Conservation (phyloP, 2,888 invertebrate genomes). For the Drosophila nr. medialis region DNA sequence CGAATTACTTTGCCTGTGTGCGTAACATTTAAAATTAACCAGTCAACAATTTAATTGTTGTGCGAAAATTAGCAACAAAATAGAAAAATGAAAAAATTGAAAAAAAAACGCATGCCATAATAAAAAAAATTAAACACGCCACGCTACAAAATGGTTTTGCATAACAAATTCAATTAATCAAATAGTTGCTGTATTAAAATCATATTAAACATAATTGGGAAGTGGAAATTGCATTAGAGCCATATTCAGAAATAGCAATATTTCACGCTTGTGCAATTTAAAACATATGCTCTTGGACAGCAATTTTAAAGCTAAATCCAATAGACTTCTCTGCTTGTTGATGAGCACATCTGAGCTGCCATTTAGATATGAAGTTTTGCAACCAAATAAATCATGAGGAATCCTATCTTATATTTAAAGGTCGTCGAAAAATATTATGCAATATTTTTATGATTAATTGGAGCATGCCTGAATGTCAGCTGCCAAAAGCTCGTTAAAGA, state of each 20-base stretch:
- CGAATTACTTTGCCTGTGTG: neutral
- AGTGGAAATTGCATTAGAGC: constrained; percentile 45
- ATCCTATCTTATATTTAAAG: neutral
- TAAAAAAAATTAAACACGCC: constrained; percentile 6
- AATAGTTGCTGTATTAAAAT: constrained; percentile 57
- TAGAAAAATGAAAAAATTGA: constrained; percentile 12
- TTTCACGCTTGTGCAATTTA: neutral
- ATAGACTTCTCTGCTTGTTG: neutral
- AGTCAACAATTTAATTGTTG: constrained; percentile 67
- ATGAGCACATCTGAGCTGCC: neutral
- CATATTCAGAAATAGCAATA: constrained; percentile 7
- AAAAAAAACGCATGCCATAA: constrained; percentile 15
- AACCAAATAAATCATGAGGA: neutral
- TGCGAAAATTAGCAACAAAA: constrained; percentile 43
- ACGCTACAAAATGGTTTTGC: constrained; percentile 51
- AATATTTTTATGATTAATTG: neutral
- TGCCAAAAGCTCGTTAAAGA: neutral
- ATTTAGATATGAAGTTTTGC: neutral
- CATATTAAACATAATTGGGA: constrained; percentile 64
- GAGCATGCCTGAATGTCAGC: neutral
- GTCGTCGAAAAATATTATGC: neutral
- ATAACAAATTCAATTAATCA: constrained; percentile 68
- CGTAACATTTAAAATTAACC: constrained; percentile 32
- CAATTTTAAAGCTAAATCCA: neutral
- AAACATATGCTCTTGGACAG: neutral